Percentiles rank a stretch among this genome's conserved stretches.
Evolutionary conservation across 2,797 vertebrate species (phyloP).

Genomic region (Falco concolor): DNA sequence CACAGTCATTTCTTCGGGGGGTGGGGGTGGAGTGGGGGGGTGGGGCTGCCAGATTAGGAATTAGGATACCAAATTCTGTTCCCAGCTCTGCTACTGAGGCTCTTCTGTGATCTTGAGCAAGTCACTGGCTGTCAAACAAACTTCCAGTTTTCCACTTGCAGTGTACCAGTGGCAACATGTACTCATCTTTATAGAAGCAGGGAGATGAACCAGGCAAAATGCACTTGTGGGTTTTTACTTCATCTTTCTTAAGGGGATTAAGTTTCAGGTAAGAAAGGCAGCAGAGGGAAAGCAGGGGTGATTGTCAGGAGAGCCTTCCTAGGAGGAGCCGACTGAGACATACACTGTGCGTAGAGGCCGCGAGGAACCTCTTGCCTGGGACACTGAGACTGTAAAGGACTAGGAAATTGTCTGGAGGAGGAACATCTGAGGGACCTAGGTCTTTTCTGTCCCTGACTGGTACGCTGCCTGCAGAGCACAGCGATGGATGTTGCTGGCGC

Average conservation of each 20-base stretch:
- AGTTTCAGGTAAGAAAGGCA: neutral
- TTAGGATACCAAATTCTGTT: conserved; percentile 62
- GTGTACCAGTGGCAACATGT: neutral
- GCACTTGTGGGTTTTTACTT: neutral
- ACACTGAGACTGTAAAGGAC: neutral
- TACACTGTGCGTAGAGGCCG: neutral
- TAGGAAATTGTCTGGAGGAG: neutral
- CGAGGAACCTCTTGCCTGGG: neutral
- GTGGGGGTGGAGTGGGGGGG: too few species aligned
- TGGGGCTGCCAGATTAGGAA: conserved; percentile 58
- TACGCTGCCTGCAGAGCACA: neutral
- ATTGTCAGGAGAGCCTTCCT: neutral
- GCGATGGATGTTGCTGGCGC: fast-evolving
- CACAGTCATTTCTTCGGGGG: neutral
- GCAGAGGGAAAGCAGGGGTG: neutral
- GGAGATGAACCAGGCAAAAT: neutral
- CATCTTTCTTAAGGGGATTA: neutral
- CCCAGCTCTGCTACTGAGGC: conserved; percentile 35
- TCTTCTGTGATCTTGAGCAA: conserved; percentile 46
- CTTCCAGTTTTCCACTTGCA: neutral
- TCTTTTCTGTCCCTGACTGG: fast-evolving
- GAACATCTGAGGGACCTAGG: neutral
- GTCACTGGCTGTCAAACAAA: neutral
- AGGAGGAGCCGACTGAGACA: neutral
- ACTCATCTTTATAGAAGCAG: neutral